These are phyloP conservation scores for Halichoeres trimaculatus DNA, from an alignment of 2,113 vertebrate species.

Conservation along the genomic window DNA sequence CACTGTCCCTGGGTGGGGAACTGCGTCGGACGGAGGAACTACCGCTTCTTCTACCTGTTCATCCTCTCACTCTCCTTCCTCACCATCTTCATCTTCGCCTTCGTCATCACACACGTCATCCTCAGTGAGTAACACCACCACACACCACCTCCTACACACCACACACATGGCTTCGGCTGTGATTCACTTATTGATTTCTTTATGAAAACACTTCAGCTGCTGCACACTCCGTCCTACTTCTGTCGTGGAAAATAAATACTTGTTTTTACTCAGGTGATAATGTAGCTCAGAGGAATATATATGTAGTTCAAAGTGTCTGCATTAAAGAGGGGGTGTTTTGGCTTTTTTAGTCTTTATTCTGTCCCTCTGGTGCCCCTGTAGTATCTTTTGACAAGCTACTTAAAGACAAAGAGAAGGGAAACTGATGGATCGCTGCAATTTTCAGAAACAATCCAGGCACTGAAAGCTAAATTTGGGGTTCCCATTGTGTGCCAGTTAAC, in stretches of 20 bases:
- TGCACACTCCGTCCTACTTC: neutral
- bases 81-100: constrained; percentile 96
- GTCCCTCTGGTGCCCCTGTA: too few species aligned
- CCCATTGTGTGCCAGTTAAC: too few species aligned
- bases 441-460: too few species aligned
- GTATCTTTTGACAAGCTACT: too few species aligned
- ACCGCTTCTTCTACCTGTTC: constrained; percentile 98
- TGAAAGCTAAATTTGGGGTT: too few species aligned
- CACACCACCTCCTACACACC: neutral
- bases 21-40: constrained; percentile 97
- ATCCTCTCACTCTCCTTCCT: constrained; percentile 97
- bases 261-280: too few species aligned
- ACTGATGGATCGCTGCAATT: too few species aligned
- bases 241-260: neutral
- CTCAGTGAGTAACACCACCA: constrained; percentile 44
- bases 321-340: too few species aligned
- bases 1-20: constrained; percentile 98
- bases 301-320: too few species aligned
- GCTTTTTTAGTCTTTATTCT: too few species aligned
- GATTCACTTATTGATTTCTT: neutral
- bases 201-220: neutral
- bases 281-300: too few species aligned
- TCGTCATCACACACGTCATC: constrained; percentile 94
- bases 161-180: neutral
- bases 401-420: too few species aligned